Evolutionary conservation across 1,140 invertebrate species (phyloP), one percentile per base, ranked within the genome.

Genomic region (Platyscapa corneri): DNA sequence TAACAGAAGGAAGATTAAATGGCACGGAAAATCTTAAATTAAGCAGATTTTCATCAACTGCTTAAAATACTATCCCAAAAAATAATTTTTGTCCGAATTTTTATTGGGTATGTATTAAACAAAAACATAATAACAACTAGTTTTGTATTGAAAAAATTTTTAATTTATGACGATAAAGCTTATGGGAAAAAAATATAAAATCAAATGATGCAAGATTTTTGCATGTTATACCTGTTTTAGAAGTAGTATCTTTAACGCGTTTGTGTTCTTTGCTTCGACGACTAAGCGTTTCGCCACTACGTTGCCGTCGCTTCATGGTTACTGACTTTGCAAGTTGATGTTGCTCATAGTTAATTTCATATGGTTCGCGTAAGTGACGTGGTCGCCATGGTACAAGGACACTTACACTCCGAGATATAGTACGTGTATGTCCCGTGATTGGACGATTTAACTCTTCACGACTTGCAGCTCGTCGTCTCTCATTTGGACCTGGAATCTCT

Each of bases 301-400:
- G 89, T 75, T 93, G 93, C 46, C 91, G 91, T 65, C 92, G 91
- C 77, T 90, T 92, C 87, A 92, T 92, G 42, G 90, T 90, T 85
- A 90, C 89, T 70, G 89, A 91, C 49, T 93, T 93, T 8, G 46
- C 60, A 84, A 91, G 90, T 86, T 94, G 94, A 90, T 95, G 94
- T 89, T 96, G 96, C 18, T 95, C 96, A 92, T 97, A 97, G 90
- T 97, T 96, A 30, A 97, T 96, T 92, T 97, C 96, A 90, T 96
- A 95, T 76, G 95, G 95, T 88, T 97, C 96, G 86, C 94, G 94
- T 88, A 95, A 95, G 88, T 96, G 95, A 67, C 95, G 94, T 1
- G 97, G 97, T 83, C 95, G 95, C 97, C 97, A 97, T 1, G 97
- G 97, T 0, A 97, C 96, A 85, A 97, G 94, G 67, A 97, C 95